phyloP scores from a whole-genome alignment of 92 coral and sea anemone species.

The Parazoanthus swiftii region DNA sequence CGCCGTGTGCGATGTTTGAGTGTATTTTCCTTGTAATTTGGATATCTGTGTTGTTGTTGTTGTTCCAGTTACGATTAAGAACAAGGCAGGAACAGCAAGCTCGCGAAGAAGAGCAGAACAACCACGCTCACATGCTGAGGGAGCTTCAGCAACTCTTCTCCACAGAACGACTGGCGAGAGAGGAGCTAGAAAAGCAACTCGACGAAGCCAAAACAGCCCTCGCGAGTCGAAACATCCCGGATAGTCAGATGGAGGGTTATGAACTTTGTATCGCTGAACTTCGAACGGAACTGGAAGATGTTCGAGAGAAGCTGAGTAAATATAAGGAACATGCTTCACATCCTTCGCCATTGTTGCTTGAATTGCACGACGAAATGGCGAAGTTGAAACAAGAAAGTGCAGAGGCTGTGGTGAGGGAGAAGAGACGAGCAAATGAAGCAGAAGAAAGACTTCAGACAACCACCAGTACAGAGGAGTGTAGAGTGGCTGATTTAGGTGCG shows the following conservation, averaged over 20 bases:
- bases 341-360: slow-evolving; percentile 78
- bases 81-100: slow-evolving; percentile 93
- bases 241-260: slow-evolving; percentile 70
- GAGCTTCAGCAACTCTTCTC: slow-evolving; percentile 92
- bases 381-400: slow-evolving; percentile 82
- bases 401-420: slow-evolving; percentile 82
- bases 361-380: slow-evolving; percentile 82
- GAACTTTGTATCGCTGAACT: slow-evolving; percentile 65
- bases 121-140: slow-evolving; percentile 87
- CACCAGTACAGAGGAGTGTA: slow-evolving; percentile 85
- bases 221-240: slow-evolving; percentile 58
- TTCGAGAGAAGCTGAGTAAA: slow-evolving; percentile 61
- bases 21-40: background rate
- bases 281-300: slow-evolving; percentile 60
- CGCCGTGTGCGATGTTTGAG: background rate
- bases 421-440: slow-evolving; percentile 91
- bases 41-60: background rate
- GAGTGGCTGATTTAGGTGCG: slow-evolving; percentile 96
- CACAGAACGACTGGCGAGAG: slow-evolving; percentile 80
- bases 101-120: slow-evolving; percentile 92
- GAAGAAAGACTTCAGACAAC: slow-evolving; percentile 80
- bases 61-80: slow-evolving; percentile 73
- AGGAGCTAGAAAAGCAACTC: slow-evolving; percentile 88
- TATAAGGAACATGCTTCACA: slow-evolving; percentile 72
- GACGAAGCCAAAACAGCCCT: slow-evolving; percentile 80